A percentile compares a stretch with the other conserved stretches of the same genome.
phyloP scores from a whole-genome alignment of 2,888 invertebrate species.

The Diarsia mendica region DNA sequence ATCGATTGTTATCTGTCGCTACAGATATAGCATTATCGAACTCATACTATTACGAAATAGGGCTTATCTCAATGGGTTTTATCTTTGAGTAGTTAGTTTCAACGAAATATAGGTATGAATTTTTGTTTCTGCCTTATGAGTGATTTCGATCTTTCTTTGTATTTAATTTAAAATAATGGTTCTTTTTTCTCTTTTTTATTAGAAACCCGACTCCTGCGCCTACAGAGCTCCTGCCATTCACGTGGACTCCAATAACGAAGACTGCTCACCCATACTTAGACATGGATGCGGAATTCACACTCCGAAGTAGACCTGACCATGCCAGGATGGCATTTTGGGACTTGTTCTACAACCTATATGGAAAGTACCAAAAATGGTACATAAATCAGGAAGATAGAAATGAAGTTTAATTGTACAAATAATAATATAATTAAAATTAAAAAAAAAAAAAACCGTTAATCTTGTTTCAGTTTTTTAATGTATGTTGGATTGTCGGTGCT shows the following conservation, averaged over 20 bases:
- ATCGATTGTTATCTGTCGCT: too few species aligned
- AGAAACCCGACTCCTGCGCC: slow-evolving; percentile 65
- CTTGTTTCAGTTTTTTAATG: too few species aligned
- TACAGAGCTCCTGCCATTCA: slow-evolving; percentile 59
- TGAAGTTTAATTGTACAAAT: background rate
- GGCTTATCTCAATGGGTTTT: too few species aligned
- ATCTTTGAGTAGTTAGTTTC: too few species aligned
- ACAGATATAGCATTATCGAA: too few species aligned
- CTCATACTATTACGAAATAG: too few species aligned
- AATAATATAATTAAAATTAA: background rate
- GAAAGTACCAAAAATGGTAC: slow-evolving; percentile 50
- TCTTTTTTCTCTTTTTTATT: background rate
- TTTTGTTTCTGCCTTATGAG: too few species aligned
- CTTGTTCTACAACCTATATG: slow-evolving; percentile 65
- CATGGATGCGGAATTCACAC: slow-evolving; percentile 50
- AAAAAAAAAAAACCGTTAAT: background rate
- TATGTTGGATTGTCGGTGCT: too few species aligned
- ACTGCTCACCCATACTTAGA: slow-evolving; percentile 51
- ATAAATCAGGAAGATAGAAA: background rate
- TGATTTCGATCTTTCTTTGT: too few species aligned
- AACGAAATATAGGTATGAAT: too few species aligned
- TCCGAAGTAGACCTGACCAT: slow-evolving; percentile 56
- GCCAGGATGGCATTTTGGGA: slow-evolving; percentile 65
- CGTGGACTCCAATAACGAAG: slow-evolving; percentile 62
- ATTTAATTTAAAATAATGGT: background rate